A percentile compares a stretch with the other conserved stretches of the same genome.
Evolutionary conservation across 2,797 vertebrate genomes (phyloP).

Genomic region (Borostomias antarcticus): DNA sequence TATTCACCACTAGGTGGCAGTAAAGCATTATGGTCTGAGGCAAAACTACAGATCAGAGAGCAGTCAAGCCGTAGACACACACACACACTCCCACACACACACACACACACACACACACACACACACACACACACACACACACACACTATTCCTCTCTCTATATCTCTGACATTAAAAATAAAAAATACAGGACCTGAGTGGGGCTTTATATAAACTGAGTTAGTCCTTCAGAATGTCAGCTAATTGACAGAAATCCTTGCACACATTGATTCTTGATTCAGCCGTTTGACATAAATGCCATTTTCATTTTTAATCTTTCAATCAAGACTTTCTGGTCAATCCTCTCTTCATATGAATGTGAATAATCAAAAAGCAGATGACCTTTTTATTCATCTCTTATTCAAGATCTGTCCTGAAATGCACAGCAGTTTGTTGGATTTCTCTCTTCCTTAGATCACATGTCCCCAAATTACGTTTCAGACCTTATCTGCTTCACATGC

Average conservation of each 20-base stretch:
- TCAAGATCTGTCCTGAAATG: background rate
- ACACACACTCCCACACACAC: no score
- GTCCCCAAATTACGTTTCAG: no score
- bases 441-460: background rate
- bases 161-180: no score
- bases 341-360: background rate
- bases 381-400: background rate
- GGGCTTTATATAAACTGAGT: background rate
- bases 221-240: background rate
- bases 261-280: background rate
- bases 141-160: no score
- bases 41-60: background rate
- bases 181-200: no score
- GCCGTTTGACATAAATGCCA: background rate
- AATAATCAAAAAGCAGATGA: background rate
- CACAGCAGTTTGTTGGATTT: background rate
- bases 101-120: no score
- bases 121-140: no score
- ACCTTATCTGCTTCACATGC: no score
- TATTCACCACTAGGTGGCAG: constrained; percentile 35
- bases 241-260: background rate
- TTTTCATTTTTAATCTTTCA: background rate
- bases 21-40: constrained; percentile 9
- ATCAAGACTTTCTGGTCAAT: background rate
- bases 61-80: background rate